Percentiles rank a stretch among this genome's conserved stretches.
Conservation (phyloP, 2,888 invertebrate genomes). For the Drosophila austrosaltans region DNA sequence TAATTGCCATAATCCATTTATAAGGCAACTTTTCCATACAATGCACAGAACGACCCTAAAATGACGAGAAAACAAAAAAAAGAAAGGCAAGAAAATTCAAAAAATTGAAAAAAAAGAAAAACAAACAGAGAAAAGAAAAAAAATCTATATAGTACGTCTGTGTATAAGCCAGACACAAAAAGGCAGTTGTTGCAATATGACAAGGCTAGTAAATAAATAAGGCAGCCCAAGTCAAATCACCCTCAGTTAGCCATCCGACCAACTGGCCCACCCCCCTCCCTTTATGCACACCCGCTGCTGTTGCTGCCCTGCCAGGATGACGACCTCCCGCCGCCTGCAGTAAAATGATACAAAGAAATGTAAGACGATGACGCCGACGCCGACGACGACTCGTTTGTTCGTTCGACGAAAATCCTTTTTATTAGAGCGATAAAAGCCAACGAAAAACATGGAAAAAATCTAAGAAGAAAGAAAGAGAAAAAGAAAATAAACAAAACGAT, state of each 20-base stretch:
- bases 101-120: slow-evolving; percentile 40
- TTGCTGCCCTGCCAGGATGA: neutral
- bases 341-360: slow-evolving; percentile 70
- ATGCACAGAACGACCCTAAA: slow-evolving; percentile 47
- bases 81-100: slow-evolving; percentile 28
- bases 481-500: slow-evolving; percentile 40
- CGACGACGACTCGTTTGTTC: slow-evolving; percentile 34
- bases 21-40: slow-evolving; percentile 68
- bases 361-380: slow-evolving; percentile 48
- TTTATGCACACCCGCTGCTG: neutral
- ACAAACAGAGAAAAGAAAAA: slow-evolving; percentile 32
- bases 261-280: slow-evolving; percentile 16
- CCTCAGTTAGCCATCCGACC: neutral
- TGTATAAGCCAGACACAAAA: slow-evolving; percentile 33
- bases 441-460: slow-evolving; percentile 33
- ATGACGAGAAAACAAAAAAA: slow-evolving; percentile 38
- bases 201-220: slow-evolving; percentile 67
- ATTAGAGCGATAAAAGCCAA: slow-evolving; percentile 67
- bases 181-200: slow-evolving; percentile 65
- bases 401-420: slow-evolving; percentile 75
- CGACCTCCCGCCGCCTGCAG: slow-evolving; percentile 54
- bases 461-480: slow-evolving; percentile 26
- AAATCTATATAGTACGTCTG: slow-evolving; percentile 14
- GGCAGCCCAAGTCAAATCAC: slow-evolving; percentile 27
- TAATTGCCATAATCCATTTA: slow-evolving; percentile 84